phyloP scores from a whole-genome alignment of 2,888 invertebrate species.

The Himalopsyche japonica region DNA sequence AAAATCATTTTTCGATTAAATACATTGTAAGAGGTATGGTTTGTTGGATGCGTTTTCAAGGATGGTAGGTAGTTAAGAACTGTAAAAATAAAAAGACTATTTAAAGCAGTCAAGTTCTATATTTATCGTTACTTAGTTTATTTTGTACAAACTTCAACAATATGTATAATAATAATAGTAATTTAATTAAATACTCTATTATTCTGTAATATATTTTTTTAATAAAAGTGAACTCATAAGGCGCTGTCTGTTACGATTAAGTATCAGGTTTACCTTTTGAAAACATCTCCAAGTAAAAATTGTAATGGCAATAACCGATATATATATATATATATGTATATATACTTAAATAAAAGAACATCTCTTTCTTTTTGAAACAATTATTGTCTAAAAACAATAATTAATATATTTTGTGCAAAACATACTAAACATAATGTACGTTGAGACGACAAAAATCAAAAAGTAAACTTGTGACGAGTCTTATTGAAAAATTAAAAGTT shows the following conservation, averaged over 20 bases:
- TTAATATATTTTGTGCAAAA: constrained; percentile 59
- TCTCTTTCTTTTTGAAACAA: constrained; percentile 24
- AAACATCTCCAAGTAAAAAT: constrained; percentile 36
- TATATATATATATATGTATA: not conserved
- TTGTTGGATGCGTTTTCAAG: no score
- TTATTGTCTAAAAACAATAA: constrained; percentile 62
- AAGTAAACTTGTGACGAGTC: not conserved
- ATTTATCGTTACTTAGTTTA: constrained; percentile 64
- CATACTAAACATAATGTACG: constrained; percentile 43
- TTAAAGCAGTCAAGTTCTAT: constrained; percentile 65
- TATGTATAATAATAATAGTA: constrained; percentile 56
- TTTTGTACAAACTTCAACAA: constrained; percentile 66
- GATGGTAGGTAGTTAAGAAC: not conserved
- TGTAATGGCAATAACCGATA: constrained; percentile 34
- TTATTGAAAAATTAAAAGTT: constrained; percentile 26
- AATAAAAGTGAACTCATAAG: constrained; percentile 39
- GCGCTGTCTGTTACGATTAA: constrained; percentile 32
- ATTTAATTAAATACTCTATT: constrained; percentile 61
- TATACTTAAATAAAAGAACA: constrained; percentile 20
- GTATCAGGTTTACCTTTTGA: constrained; percentile 18
- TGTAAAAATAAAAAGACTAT: not conserved
- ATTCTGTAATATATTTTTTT: constrained; percentile 34
- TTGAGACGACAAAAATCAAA: constrained; percentile 19
- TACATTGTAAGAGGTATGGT: no score
- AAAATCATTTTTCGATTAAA: no score